phyloP scores from a whole-genome alignment of 2,797 vertebrate genomes.

The Dendrocincla tyrannina region DNA sequence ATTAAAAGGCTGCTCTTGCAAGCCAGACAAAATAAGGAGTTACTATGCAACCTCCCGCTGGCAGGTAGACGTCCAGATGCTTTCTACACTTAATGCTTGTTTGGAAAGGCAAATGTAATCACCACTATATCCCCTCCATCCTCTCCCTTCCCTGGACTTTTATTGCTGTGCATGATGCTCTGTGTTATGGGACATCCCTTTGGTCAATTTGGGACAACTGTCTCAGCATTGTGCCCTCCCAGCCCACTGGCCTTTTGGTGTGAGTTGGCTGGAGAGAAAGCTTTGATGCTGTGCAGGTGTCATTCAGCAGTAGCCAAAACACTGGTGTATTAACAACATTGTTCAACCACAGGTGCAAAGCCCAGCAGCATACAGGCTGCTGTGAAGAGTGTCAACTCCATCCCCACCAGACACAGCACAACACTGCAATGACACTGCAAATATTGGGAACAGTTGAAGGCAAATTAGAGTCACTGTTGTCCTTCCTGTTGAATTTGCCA shows the following conservation, averaged over 20 bases:
- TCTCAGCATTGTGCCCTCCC: neutral
- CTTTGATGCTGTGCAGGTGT: neutral
- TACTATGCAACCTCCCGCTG: neutral
- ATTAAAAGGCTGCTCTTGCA: neutral
- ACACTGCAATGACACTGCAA: neutral
- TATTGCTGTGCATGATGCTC: neutral
- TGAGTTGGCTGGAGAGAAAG: neutral
- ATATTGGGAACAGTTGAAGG: neutral
- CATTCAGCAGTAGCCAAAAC: neutral
- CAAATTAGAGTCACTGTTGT: neutral
- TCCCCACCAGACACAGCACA: neutral
- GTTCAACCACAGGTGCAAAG: neutral
- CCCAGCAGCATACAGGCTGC: accelerated
- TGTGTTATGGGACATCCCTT: neutral
- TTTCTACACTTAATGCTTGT: neutral
- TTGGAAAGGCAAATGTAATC: neutral
- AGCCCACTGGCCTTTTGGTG: neutral
- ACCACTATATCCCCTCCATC: accelerated
- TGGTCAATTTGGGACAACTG: neutral
- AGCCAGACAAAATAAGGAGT: neutral
- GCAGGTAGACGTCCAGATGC: neutral
- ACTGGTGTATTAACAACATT: accelerated
- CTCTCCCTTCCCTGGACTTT: neutral
- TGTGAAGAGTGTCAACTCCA: neutral
- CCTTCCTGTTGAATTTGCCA: neutral